Base-by-base conservation (phyloP, 2,113 vertebrate species). In the Podarcis muralis region DNA sequence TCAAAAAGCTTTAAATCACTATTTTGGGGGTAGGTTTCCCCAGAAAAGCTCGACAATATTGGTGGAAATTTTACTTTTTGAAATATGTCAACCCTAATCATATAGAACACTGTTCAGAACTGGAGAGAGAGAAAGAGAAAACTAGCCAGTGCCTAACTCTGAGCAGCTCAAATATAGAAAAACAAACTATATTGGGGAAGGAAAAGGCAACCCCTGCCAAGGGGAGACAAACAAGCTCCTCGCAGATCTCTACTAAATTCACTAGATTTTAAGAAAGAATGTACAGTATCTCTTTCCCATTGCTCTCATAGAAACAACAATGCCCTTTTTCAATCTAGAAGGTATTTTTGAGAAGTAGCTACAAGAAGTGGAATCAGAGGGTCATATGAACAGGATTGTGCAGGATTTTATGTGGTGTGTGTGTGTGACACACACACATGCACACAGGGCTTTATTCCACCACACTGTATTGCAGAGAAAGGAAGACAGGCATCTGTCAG, bases 401-500 rank as follows among this genome's bases (percentile, higher is more conserved):
- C 94, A 94, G 90, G 89, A 85, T 83, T 68, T 48, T 16, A 9
- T 20, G 65, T 18, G 20, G 27, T 6, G 25, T 72, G 11, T 59
- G 15, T 11, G 20, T 4, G 3, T 18, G 27, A 12, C 57, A 9
- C 5, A 62, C 35, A 32, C 53, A n/a, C 69, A 66, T 20, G 15
- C 30, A 32, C 16, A 81, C 93, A 93, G 20, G 18, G 92, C 96
- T 97, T 96, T 95, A 96, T 97, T 92, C 94, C 95, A 93, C 90
- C 23, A 59, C 93, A 96, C 95, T 96, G 91, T 96, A 95, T 95
- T 95, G 95, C 91, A 94, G 83, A 89, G 95, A 96, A 96, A 97
- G 96, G 94, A 94, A 96, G 96, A 95, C 94, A 96, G 95, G 95
- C 97, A 96, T 96, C 96, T 95, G 95, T 94, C 96, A 96, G 96